Evolutionary conservation across 2,888 invertebrate genomes (phyloP), one percentile per base, ranked within the genome.

Genomic region (Exocentrus adspersus): DNA sequence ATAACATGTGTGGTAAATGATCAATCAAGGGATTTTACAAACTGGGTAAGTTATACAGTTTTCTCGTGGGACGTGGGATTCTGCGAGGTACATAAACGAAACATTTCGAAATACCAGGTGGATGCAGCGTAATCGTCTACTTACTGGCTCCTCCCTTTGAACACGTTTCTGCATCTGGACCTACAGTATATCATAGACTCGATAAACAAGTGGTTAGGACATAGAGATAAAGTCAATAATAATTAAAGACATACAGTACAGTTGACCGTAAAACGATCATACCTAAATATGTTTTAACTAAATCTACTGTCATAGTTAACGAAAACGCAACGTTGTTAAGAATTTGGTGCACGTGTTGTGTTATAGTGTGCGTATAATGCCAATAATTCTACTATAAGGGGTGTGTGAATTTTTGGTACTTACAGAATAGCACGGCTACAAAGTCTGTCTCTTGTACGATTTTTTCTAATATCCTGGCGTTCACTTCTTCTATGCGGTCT

Each of bases 401-500:
- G n/a, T 21, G 32, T 16, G 14, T n/a, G 19, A 10, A 20, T 2
- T 5, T 16, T 69, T 68, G 72, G 76, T 85, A 94, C 95, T 94
- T 88, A 95, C 95, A 95, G 86, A 95, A 96, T 78, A 95, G 87
- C 74, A 95, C 95, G 60, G 95, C 95, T 73, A 96, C 94, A 81
- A 92, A 95, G 75, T 94, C 92, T 19, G 94, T 93, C 74, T 95
- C 95, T 82, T 94, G 93, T 70, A 96, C 93, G 78, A 95, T 93
- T 85, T 95, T 95, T 64, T 89, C 87, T 71, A 96, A 86, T 78
- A 95, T 94, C 83, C 93, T 93, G 68, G 94, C 88, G 82, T 96
- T 96, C 57, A 96, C 95, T 87, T 96, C 96, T 86, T 96, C 96
- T 83, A 96, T 96, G 83, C 95, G 89, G 85, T 96, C 95, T 51